Conservation (phyloP, 2,797 vertebrate genomes). For the Vireo griseus region DNA sequence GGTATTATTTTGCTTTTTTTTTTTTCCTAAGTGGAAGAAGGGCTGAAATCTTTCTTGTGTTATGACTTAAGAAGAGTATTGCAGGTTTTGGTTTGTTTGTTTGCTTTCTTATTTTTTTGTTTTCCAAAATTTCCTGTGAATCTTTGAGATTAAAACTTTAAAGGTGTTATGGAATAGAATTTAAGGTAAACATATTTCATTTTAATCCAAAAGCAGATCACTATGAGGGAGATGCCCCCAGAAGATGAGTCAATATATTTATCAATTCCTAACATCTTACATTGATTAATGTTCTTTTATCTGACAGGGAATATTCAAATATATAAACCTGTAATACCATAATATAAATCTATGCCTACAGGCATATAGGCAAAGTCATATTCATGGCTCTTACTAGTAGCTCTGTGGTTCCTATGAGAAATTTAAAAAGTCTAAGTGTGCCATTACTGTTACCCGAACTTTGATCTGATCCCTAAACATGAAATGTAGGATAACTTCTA, state of each 20-base stretch:
- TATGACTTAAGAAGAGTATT: neutral
- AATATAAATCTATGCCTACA: neutral
- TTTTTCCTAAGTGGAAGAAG: neutral
- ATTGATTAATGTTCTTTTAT: neutral
- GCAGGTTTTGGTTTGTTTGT: neutral
- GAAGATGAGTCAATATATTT: neutral
- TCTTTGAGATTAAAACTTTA: neutral
- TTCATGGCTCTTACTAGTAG: neutral
- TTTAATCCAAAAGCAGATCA: neutral
- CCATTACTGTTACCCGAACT: neutral
- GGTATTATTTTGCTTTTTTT: neutral
- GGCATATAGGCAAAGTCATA: neutral
- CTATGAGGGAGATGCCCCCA: neutral
- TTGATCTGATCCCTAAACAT: neutral
- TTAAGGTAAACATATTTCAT: neutral
- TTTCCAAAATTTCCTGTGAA: neutral
- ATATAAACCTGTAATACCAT: neutral
- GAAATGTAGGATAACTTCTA: neutral
- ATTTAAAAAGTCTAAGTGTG: neutral
- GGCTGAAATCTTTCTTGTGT: neutral
- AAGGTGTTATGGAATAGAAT: neutral
- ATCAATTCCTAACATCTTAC: neutral
- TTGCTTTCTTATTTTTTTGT: rapidly evolving
- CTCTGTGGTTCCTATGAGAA: neutral
- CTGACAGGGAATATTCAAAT: neutral